Evolutionary conservation across 2,113 vertebrate genomes (phyloP).

Genomic region (Bathybates hornii): DNA sequence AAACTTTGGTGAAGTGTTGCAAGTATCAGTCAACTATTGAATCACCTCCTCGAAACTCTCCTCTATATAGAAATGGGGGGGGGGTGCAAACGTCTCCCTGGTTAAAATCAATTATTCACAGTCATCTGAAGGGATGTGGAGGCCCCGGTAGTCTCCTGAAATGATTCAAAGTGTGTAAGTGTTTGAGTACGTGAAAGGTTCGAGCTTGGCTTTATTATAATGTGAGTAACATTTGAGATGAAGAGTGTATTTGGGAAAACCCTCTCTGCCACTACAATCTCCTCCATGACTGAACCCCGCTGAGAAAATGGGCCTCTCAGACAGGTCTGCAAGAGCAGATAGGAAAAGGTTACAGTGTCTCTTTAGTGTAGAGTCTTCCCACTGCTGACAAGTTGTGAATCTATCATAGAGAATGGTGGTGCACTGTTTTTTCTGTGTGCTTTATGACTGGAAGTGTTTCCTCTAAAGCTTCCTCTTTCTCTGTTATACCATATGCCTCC

Average conservation of each 20-base stretch:
- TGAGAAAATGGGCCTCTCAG: conserved; percentile 13
- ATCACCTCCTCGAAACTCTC: conserved; percentile 36
- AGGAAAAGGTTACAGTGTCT: conserved; percentile 25
- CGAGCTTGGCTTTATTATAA: conserved; percentile 16
- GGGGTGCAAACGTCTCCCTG: conserved; percentile 33
- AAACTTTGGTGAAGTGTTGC: conserved; percentile 51
- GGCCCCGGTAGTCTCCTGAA: conserved; percentile 26
- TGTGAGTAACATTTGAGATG: conserved; percentile 1
- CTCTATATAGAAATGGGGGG: conserved; percentile 42
- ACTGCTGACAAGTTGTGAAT: conserved; percentile 14
- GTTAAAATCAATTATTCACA: conserved; percentile 65
- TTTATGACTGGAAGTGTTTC: not conserved
- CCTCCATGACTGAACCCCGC: conserved; percentile 10
- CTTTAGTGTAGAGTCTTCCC: not conserved
- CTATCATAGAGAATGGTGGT: not conserved
- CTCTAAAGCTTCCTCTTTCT: not conserved
- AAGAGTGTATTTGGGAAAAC: conserved; percentile 6
- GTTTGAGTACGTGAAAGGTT: not conserved
- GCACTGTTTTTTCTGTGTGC: not conserved
- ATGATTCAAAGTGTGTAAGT: conserved; percentile 13
- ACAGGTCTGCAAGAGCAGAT: conserved; percentile 40
- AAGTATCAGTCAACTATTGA: conserved; percentile 44
- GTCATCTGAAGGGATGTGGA: conserved; percentile 45
- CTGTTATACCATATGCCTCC: not conserved
- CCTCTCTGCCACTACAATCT: not conserved